Evolutionary conservation across 1,140 invertebrate genomes (phyloP).

Genomic region (Sycobia sp.): DNA sequence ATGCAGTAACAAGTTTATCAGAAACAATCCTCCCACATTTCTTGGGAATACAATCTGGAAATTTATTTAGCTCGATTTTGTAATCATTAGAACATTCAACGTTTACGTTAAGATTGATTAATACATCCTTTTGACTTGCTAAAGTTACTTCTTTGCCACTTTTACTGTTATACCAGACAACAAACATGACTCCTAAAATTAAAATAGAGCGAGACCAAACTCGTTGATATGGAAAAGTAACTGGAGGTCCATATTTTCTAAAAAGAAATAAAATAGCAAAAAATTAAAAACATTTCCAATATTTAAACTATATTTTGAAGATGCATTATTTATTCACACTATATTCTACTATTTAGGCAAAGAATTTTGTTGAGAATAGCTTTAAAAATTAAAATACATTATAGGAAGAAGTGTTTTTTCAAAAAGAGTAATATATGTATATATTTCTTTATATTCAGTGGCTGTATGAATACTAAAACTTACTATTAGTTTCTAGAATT

Average conservation of each 20-base stretch:
- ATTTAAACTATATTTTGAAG: not conserved
- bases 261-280: conserved; percentile 31
- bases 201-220: conserved; percentile 60
- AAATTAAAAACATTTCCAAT: not conserved
- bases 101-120: conserved; percentile 65
- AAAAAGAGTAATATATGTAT: too few species aligned
- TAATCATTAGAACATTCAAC: conserved; percentile 69
- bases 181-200: conserved; percentile 61
- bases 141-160: conserved; percentile 66
- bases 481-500: too few species aligned
- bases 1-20: conserved; percentile 72
- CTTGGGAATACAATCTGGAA: conserved; percentile 72
- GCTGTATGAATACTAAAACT: too few species aligned
- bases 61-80: conserved; percentile 62
- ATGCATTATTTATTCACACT: not conserved
- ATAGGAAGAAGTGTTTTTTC: too few species aligned
- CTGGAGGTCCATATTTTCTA: conserved; percentile 57
- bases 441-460: too few species aligned
- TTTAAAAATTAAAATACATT: not conserved
- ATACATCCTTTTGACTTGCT: conserved; percentile 67
- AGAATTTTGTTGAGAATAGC: not conserved
- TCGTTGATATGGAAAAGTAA: conserved; percentile 57
- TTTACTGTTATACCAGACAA: conserved; percentile 71
- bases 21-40: conserved; percentile 79
- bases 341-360: not conserved